Evolutionary conservation across 1,140 invertebrate genomes (phyloP).

Genomic region (Centruroides sculpturatus): DNA sequence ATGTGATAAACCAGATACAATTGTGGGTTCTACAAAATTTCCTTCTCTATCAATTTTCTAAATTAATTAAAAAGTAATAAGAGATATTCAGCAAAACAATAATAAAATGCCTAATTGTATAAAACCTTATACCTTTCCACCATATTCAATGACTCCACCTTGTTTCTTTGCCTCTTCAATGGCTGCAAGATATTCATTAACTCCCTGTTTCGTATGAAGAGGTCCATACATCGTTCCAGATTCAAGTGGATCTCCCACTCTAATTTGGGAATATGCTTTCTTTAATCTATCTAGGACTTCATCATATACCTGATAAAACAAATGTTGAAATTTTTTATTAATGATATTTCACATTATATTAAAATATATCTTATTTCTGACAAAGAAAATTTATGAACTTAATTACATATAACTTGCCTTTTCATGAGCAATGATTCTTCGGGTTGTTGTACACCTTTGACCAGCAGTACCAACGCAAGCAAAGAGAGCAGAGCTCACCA

Average conservation of each 20-base stretch:
- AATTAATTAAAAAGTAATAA: no score
- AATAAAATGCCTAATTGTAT: not conserved
- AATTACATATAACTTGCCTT: conserved; percentile 1
- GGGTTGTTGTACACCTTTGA: conserved; percentile 85
- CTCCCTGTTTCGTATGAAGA: conserved; percentile 62
- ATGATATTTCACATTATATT: no score
- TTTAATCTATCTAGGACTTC: conserved; percentile 54
- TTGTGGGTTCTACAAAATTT: conserved; percentile 91
- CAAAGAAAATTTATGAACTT: no score
- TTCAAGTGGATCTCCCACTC: conserved; percentile 85
- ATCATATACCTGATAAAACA: conserved; percentile 42
- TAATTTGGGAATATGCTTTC: conserved; percentile 62
- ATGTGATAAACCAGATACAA: conserved; percentile 68
- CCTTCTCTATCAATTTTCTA: conserved; percentile 45
- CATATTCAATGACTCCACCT: conserved; percentile 53
- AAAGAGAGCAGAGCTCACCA: conserved; percentile 79
- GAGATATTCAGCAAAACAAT: no score
- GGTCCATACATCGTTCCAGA: conserved; percentile 76
- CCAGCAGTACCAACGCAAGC: conserved; percentile 94
- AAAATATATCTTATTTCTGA: no score
- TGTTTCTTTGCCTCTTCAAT: conserved; percentile 53
- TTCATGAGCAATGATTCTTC: conserved; percentile 40
- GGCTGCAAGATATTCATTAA: conserved; percentile 61
- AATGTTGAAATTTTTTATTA: no score
- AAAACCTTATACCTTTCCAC: conserved; percentile 55